A percentile compares a stretch with the other conserved stretches of the same genome.
phyloP scores from a whole-genome alignment of 2,797 vertebrate genomes.

The Rhinichthys osculus region DNA sequence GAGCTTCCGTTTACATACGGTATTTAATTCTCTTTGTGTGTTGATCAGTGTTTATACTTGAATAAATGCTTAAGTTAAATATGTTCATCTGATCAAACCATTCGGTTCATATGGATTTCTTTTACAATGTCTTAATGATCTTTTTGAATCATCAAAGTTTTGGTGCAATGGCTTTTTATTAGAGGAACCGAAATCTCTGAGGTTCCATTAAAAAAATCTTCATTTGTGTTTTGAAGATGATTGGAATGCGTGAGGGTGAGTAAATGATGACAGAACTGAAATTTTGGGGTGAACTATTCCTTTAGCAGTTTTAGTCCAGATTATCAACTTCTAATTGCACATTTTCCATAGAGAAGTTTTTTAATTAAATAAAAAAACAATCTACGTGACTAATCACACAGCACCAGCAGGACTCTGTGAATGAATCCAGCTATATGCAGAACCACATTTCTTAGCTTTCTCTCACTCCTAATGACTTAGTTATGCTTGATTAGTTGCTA shows the following conservation, averaged over 20 bases:
- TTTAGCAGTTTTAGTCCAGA: not conserved
- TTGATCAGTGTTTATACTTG: not conserved
- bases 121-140: not conserved
- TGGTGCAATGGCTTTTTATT: not conserved
- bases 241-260: not conserved
- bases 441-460: conserved; percentile 4
- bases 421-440: not conserved
- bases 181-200: not conserved
- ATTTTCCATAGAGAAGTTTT: not conserved
- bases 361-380: not conserved
- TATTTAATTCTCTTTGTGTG: not conserved
- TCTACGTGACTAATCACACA: not conserved
- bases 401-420: not conserved
- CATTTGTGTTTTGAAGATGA: not conserved
- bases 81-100: not conserved
- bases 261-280: not conserved
- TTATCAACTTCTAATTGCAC: not conserved
- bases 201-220: not conserved
- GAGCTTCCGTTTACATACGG: not conserved
- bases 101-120: not conserved
- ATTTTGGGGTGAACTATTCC: not conserved
- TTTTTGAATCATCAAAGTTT: not conserved
- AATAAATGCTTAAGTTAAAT: not conserved
- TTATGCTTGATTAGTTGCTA: conserved; percentile 12
- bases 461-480: conserved; percentile 2